A percentile compares a stretch with the other conserved stretches of the same genome.
Evolutionary conservation across 2,797 vertebrate species (phyloP).

Genomic region (Petrocephalus sullivani): DNA sequence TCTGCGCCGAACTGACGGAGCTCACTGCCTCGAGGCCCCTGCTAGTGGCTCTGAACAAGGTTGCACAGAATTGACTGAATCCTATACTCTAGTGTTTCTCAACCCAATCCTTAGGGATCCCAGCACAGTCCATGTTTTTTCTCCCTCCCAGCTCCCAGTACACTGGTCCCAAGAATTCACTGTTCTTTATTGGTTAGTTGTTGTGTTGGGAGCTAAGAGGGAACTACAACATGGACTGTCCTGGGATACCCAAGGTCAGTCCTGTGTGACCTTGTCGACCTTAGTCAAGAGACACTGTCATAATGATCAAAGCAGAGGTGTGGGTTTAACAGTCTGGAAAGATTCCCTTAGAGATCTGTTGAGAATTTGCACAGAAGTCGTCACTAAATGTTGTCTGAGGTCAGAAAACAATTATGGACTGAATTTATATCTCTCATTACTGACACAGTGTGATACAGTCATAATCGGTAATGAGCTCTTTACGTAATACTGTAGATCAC

Average conservation of each 20-base stretch:
- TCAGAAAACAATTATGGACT: background rate
- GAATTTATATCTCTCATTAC: slow-evolving; percentile 1
- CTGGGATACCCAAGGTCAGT: background rate
- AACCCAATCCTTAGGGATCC: background rate
- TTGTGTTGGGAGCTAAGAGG: background rate
- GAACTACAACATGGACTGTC: background rate
- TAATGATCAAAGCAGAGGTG: background rate
- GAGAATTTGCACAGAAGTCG: background rate
- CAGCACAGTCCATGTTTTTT: background rate
- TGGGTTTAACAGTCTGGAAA: background rate
- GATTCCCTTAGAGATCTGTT: background rate
- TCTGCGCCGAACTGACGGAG: background rate
- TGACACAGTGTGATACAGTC: background rate
- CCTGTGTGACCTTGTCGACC: background rate
- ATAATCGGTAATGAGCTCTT: background rate
- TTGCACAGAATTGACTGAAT: background rate
- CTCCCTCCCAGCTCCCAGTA: background rate
- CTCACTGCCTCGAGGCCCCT: background rate
- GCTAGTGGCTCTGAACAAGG: background rate
- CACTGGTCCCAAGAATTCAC: background rate
- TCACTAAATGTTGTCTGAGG: background rate
- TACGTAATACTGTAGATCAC: background rate
- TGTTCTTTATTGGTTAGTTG: background rate
- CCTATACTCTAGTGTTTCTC: background rate
- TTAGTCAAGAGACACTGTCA: background rate